A percentile compares a stretch with the other conserved stretches of the same genome.
Evolutionary conservation across 2,113 vertebrate genomes (phyloP).

Genomic region (Zosterops borbonicus): DNA sequence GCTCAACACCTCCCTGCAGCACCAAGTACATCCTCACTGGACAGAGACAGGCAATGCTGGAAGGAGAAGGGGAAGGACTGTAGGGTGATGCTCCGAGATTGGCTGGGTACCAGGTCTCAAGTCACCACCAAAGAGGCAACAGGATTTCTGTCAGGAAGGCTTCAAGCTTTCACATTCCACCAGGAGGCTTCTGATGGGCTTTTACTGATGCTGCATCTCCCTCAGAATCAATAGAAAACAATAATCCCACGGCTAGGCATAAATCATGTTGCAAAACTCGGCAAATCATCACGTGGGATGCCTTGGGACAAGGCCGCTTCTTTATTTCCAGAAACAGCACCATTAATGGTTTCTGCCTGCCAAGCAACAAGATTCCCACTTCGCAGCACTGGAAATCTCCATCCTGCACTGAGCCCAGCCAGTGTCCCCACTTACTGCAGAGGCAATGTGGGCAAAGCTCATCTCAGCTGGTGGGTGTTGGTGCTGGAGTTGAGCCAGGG

Average conservation of each 20-base stretch:
- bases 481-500: accelerated
- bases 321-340: neutral
- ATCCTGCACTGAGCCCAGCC: neutral
- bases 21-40: accelerated
- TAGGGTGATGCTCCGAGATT: neutral
- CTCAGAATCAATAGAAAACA: constrained; percentile 36
- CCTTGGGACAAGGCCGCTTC: neutral
- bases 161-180: neutral
- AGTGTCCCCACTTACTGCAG: accelerated
- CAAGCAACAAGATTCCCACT: neutral
- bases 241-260: neutral
- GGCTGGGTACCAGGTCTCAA: accelerated
- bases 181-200: neutral
- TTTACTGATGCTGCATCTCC: constrained; percentile 4
- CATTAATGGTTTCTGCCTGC: neutral
- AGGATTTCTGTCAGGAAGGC: neutral
- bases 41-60: neutral
- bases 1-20: neutral
- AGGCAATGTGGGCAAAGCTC: neutral
- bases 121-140: neutral
- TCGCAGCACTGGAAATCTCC: neutral
- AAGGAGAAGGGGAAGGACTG: neutral
- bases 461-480: neutral
- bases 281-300: neutral
- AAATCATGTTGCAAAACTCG: neutral